Percentiles rank a stretch among this genome's conserved stretches.
Evolutionary conservation across 2,888 invertebrate species (phyloP).

Genomic region (Nemotelus nigrinus): DNA sequence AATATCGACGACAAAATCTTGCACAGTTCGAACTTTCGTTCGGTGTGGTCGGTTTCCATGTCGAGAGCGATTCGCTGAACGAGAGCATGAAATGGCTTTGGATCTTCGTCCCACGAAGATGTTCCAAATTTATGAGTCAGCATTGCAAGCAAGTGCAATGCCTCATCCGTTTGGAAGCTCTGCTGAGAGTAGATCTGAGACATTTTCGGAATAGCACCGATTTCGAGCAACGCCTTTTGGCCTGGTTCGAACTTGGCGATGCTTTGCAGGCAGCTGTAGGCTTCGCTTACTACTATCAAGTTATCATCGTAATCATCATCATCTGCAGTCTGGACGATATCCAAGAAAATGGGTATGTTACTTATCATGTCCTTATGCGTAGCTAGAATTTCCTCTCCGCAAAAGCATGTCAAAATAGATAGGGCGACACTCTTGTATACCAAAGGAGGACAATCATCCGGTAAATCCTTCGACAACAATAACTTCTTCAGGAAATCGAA

Average conservation of each 20-base stretch:
- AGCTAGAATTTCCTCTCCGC: constrained; percentile 81
- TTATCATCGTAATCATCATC: constrained; percentile 87
- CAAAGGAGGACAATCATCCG: constrained; percentile 87
- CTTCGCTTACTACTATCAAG: constrained; percentile 86
- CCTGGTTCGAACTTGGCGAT: constrained; percentile 83
- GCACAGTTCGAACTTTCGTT: constrained; percentile 89
- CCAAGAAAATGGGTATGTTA: constrained; percentile 83
- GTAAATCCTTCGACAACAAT: constrained; percentile 77
- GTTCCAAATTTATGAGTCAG: constrained; percentile 78
- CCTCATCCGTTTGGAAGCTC: constrained; percentile 90
- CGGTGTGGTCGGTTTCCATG: constrained; percentile 88
- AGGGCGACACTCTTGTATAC: constrained; percentile 92
- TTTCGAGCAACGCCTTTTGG: constrained; percentile 80
- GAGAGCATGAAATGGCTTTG: constrained; percentile 82
- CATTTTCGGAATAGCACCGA: constrained; percentile 83
- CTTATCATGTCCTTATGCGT: constrained; percentile 85
- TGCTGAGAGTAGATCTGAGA: constrained; percentile 87
- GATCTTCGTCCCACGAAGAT: constrained; percentile 80
- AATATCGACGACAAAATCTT: constrained; percentile 79
- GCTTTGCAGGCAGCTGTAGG: constrained; percentile 83
- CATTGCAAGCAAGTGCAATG: constrained; percentile 81
- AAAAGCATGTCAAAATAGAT: constrained; percentile 87
- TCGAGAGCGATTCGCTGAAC: constrained; percentile 85
- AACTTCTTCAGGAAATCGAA: constrained; percentile 85
- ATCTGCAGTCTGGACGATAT: constrained; percentile 85